Conservation (phyloP, 2,113 vertebrate species). For the Etheostoma cragini region DNA sequence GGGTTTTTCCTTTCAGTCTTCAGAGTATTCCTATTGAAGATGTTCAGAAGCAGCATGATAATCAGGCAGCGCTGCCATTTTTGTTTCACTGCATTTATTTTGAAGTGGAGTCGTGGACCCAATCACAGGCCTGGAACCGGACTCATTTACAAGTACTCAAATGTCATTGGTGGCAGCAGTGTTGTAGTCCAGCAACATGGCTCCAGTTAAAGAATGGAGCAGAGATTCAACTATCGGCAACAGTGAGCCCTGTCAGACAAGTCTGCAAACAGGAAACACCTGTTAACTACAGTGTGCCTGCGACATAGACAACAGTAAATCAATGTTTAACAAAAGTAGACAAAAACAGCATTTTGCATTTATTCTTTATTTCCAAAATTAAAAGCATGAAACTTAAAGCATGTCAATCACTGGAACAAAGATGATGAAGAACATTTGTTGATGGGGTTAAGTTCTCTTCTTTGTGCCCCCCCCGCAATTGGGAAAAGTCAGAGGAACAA, state of each 20-base stretch:
- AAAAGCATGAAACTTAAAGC: slow-evolving; percentile 60
- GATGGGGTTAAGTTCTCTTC: neutral
- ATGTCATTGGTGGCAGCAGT: neutral
- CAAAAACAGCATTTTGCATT: slow-evolving; percentile 30
- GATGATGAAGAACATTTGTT: slow-evolving; percentile 1
- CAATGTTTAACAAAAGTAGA: neutral
- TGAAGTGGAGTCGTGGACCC: too few species aligned
- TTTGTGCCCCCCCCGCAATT: neutral
- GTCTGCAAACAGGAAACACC: too few species aligned
- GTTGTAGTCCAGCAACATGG: neutral
- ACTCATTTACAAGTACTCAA: neutral
- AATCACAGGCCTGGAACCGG: neutral
- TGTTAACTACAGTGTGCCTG: neutral
- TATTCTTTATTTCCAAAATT: slow-evolving; percentile 75
- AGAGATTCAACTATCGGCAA: neutral
- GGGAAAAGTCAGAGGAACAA: slow-evolving; percentile 22
- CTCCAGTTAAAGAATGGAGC: neutral
- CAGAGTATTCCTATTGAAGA: neutral
- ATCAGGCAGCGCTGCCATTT: too few species aligned
- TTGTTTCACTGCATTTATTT: neutral
- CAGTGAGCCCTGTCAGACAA: neutral
- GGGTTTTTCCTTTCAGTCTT: neutral
- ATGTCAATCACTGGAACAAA: slow-evolving; percentile 47
- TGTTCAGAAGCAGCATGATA: neutral
- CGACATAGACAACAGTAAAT: neutral